Evolutionary conservation across 2,888 invertebrate species (phyloP).

Genomic region (Antheraea assamensis): DNA sequence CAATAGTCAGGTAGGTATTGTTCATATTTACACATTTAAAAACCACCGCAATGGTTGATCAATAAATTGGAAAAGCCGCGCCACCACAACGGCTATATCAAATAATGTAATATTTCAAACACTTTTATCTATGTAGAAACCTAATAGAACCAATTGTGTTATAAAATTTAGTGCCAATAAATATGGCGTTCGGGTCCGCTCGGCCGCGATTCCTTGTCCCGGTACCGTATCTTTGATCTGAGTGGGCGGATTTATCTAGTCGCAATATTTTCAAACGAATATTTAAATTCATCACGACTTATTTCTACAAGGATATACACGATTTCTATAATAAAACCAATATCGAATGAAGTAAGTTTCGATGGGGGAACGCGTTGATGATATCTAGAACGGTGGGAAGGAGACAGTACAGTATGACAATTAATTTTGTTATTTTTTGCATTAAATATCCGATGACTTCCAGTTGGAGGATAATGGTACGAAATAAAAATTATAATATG

Average conservation of each 20-base stretch:
- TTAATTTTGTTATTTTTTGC: too few species aligned
- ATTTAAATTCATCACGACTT: background rate
- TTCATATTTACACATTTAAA: too few species aligned
- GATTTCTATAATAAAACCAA: background rate
- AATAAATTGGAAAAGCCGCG: background rate
- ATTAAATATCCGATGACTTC: too few species aligned
- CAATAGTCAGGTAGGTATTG: too few species aligned
- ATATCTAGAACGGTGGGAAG: too few species aligned
- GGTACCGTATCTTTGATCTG: conserved; percentile 30
- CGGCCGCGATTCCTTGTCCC: conserved; percentile 45
- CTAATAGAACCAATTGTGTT: conserved; percentile 64
- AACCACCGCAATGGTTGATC: background rate
- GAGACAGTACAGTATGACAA: too few species aligned
- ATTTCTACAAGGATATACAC: background rate
- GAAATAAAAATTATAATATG: too few species aligned
- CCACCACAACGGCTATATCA: conserved; percentile 22
- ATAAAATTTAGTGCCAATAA: conserved; percentile 75
- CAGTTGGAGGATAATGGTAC: too few species aligned
- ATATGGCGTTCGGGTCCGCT: conserved; percentile 56
- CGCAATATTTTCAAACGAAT: conserved; percentile 32
- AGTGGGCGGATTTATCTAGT: conserved; percentile 25
- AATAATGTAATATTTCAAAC: conserved; percentile 53
- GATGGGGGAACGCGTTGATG: too few species aligned
- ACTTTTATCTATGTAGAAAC: conserved; percentile 53
- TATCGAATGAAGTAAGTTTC: background rate